Base-by-base conservation (phyloP, 1,140 invertebrate genomes). In the Drosophila burlai region DNA sequence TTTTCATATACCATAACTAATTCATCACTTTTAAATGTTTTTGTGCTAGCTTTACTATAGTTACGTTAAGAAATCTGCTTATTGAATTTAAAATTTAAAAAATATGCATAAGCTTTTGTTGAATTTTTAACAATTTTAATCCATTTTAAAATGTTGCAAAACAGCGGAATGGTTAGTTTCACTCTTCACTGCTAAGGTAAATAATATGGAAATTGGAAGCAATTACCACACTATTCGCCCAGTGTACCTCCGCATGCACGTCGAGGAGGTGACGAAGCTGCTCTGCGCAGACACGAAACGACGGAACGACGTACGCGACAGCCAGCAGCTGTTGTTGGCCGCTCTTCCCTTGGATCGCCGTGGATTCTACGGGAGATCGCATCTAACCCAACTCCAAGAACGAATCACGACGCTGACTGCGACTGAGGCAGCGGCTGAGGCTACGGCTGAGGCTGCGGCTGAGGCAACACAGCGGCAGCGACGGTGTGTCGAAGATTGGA, bases 261-360 rank as follows among this genome's bases (percentile, higher is more conserved):
- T 62, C 73, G 81, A 83, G 81, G 76, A 83, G 81, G 81, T 83
- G 81, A 83, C 80, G 75, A 65, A 66, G 80, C 61, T 49, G 26
- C 60, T 46, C 65, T 26, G 46, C 34, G 38, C 60, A 54, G 46
- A 46, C 43, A 49, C 65, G 34, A 45, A 61, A 40, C 43, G 24
- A 29, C 45, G 59, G 59, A 49, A 61, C 49, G 61, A 63, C 73
- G 49, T 59, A 49, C 50, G 29, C 81, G 77, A 85, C 68, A 85
- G 85, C 81, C 40, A 81, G 85, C 84, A 90, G 84, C 84, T 90
- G 84, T 81, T 85, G 60, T 42, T 83, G 40, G 47, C 61, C 24
- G 61, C 52, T 74, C 31, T 50, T 76, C 43, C 55, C 65, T 75
- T 84, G 85, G 81, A 89, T 83, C 72, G 80, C 16, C 36, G 34